A percentile compares a stretch with the other conserved stretches of the same genome.
These are phyloP conservation scores for Coregonus ussuriensis DNA, from an alignment of 2,797 vertebrate species.

Conservation along the genomic window DNA sequence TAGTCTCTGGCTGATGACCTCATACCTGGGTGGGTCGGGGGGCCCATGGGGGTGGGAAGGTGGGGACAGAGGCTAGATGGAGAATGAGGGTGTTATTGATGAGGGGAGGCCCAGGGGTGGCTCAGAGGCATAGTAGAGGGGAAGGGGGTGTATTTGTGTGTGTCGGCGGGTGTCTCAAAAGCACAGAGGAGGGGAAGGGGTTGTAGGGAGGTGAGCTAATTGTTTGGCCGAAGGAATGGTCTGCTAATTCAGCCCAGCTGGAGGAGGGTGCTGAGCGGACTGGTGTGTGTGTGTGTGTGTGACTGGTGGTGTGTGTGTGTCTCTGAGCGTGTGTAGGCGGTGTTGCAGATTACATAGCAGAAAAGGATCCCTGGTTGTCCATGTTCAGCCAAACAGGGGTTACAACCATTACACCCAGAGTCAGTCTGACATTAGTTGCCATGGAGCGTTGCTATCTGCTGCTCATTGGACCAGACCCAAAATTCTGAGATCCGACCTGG, in stretches of 20 bases:
- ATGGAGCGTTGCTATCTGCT: too few relatives aligned
- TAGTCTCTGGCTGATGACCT: slow-evolving; percentile 66
- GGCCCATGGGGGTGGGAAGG: slow-evolving; percentile 13
- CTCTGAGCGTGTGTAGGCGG: slow-evolving; percentile 19
- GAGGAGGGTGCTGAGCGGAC: slow-evolving; percentile 49
- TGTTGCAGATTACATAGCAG: not conserved
- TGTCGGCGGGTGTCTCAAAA: slow-evolving; percentile 48
- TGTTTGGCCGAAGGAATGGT: slow-evolving; percentile 71
- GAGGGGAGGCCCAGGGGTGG: slow-evolving; percentile 50
- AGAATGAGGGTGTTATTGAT: slow-evolving; percentile 7
- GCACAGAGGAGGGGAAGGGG: slow-evolving; percentile 72
- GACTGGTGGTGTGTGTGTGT: slow-evolving; percentile 23
- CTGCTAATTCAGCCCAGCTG: slow-evolving; percentile 74
- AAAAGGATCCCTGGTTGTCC: not conserved
- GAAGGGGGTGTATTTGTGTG: slow-evolving; percentile 11
- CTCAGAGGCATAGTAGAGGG: slow-evolving; percentile 35
- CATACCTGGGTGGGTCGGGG: slow-evolving; percentile 47
- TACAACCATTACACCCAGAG: not conserved
- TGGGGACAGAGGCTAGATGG: not conserved
- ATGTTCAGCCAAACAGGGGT: not conserved
- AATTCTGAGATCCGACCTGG: too few relatives aligned
- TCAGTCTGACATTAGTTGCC: not conserved
- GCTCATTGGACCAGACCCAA: too few relatives aligned
- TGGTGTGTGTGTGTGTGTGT: slow-evolving; percentile 25
- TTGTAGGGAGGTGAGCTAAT: slow-evolving; percentile 71